Conservation (phyloP, 2,888 invertebrate genomes). For the Folsomia candida region DNA sequence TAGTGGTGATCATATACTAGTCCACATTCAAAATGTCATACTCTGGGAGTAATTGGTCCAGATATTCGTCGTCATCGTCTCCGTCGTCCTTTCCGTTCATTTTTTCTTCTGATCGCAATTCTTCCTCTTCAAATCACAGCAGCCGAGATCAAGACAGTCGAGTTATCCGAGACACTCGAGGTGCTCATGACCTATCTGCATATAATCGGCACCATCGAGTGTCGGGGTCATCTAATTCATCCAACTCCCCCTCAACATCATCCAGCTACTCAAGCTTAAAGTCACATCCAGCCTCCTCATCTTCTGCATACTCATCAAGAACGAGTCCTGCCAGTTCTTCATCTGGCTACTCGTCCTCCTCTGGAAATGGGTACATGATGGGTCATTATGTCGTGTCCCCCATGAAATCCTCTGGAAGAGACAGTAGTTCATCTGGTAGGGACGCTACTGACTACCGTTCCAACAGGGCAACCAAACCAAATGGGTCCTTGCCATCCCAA, state of each 20-base stretch:
- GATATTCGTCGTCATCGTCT: conserved; percentile 8
- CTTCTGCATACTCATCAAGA: conserved; percentile 3
- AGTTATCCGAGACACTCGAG: background rate
- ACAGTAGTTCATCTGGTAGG: conserved; percentile 3
- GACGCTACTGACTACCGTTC: background rate
- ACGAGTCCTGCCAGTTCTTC: conserved; percentile 3
- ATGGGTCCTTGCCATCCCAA: conserved; percentile 5
- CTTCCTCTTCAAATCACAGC: background rate
- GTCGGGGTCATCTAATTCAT: conserved; percentile 11
- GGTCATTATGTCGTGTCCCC: conserved; percentile 38
- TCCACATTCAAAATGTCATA: conserved; percentile 3
- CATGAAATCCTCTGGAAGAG: conserved; percentile 7
- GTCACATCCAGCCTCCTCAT: background rate
- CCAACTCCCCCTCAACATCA: too few species aligned
- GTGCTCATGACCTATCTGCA: background rate
- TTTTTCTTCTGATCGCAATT: background rate
- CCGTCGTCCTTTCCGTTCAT: background rate
- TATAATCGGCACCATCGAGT: background rate
- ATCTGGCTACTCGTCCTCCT: conserved; percentile 2
- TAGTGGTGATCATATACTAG: background rate
- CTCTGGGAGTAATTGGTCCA: conserved; percentile 1
- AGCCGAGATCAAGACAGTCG: background rate
- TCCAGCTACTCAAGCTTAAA: background rate
- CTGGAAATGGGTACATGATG: conserved; percentile 35
- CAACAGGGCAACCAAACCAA: background rate